phyloP scores from a whole-genome alignment of 2,797 vertebrate genomes.

The Coregonus suidteri region DNA sequence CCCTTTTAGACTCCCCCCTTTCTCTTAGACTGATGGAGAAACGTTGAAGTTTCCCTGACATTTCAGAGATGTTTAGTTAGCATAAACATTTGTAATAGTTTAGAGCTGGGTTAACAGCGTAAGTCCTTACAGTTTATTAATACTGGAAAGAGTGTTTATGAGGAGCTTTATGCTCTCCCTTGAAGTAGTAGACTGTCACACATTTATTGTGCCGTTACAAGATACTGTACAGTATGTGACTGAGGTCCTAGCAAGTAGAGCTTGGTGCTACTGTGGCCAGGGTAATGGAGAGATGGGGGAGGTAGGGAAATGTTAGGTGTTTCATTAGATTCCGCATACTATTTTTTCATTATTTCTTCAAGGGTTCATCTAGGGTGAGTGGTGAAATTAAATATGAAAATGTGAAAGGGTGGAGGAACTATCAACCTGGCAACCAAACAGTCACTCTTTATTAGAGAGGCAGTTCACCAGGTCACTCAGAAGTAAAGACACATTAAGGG shows the following conservation, averaged over 20 bases:
- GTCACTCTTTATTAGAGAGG: background rate
- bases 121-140: conserved; percentile 1
- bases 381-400: conserved; percentile 20
- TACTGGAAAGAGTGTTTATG: background rate
- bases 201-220: background rate
- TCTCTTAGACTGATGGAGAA: conserved; percentile 42
- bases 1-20: conserved; percentile 37
- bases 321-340: conserved; percentile 52
- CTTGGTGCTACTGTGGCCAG: conserved; percentile 9
- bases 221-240: background rate
- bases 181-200: background rate
- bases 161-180: background rate
- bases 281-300: conserved; percentile 28
- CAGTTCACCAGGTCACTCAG: conserved; percentile 3
- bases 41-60: conserved; percentile 40
- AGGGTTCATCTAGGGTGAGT: conserved; percentile 7
- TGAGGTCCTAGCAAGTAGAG: background rate
- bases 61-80: conserved; percentile 7
- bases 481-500: background rate
- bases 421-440: background rate
- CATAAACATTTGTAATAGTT: conserved; percentile 53
- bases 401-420: background rate
- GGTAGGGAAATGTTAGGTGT: conserved; percentile 59
- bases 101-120: conserved; percentile 43
- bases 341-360: background rate